Evolutionary conservation across 2,888 invertebrate species (phyloP).

Genomic region (Leptinotarsa tumamoca): DNA sequence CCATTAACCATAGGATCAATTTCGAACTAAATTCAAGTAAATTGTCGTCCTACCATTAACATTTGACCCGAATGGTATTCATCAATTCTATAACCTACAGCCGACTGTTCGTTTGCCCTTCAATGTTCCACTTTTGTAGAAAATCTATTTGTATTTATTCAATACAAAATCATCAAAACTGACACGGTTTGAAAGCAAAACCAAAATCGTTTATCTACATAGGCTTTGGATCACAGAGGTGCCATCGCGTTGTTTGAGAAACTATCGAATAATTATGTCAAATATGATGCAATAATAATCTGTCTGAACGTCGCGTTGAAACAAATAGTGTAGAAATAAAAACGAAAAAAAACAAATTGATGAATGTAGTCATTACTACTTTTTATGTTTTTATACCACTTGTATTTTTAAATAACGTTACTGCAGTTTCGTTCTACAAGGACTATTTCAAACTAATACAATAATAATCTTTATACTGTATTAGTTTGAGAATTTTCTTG

Average conservation of each 20-base stretch:
- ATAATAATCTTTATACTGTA: no score
- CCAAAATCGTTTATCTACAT: neutral
- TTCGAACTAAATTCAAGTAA: constrained; percentile 21
- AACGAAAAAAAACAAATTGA: no score
- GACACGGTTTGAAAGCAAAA: neutral
- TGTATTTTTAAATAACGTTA: no score
- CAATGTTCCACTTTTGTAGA: neutral
- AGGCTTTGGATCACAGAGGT: neutral
- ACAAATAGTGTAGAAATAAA: no score
- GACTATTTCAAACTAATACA: no score
- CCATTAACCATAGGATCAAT: constrained; percentile 8
- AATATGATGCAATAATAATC: no score
- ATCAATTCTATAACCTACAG: constrained; percentile 5
- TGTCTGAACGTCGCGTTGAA: no score
- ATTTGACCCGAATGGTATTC: constrained; percentile 1
- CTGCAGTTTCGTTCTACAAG: no score
- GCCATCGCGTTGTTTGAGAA: neutral
- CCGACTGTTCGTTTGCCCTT: neutral
- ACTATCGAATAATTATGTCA: neutral
- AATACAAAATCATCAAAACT: neutral
- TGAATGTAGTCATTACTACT: no score
- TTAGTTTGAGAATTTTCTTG: no score
- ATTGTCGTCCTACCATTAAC: neutral
- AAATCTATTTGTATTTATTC: neutral
- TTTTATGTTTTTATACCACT: no score